Conservation (phyloP, 2,113 vertebrate genomes). For the Rousettus leschenaultii region DNA sequence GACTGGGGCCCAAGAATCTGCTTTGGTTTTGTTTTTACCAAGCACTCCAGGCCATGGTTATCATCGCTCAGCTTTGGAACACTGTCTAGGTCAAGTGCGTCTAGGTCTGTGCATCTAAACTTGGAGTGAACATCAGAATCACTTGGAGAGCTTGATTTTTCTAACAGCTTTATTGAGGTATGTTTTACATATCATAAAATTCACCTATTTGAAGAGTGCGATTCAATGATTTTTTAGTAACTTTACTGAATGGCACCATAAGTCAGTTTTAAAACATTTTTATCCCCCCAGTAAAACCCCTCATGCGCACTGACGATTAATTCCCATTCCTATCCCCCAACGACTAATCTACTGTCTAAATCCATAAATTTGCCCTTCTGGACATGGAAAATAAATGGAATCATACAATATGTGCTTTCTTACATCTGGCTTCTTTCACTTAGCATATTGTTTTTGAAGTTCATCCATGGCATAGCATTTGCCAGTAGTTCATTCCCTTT, state of each 20-base stretch:
- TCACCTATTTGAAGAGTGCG: background rate
- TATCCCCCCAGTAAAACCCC: background rate
- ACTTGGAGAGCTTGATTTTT: background rate
- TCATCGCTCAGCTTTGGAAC: background rate
- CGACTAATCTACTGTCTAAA: background rate
- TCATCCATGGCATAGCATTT: background rate
- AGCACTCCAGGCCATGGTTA: background rate
- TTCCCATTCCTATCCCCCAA: background rate
- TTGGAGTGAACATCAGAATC: background rate
- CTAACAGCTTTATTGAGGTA: background rate
- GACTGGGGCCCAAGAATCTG: background rate
- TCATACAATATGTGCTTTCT: rapidly evolving
- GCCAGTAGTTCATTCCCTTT: background rate
- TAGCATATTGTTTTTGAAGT: background rate
- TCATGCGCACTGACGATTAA: background rate
- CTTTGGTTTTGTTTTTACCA: background rate
- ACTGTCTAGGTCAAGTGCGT: background rate
- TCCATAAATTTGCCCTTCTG: background rate
- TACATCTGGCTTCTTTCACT: background rate
- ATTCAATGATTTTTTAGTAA: slow-evolving; percentile 6
- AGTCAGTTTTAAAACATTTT: background rate
- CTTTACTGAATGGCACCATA: background rate
- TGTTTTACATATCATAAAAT: slow-evolving; percentile 35
- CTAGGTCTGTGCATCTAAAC: background rate
- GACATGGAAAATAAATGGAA: background rate